Evolutionary conservation across 2,888 invertebrate genomes (phyloP).

Genomic region (Tetropium fuscum): DNA sequence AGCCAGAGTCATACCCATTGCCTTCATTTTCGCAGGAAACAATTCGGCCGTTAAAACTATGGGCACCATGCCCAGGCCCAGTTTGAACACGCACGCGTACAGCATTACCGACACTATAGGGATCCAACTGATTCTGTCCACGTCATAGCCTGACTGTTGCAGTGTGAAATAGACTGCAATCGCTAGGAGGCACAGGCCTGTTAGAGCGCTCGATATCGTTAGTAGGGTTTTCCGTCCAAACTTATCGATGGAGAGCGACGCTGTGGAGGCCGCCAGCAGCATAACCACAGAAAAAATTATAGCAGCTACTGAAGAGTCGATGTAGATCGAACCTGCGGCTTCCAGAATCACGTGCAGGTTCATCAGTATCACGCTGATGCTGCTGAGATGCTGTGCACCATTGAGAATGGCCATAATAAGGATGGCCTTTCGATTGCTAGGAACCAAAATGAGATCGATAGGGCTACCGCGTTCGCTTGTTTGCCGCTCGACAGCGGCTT

Average conservation of each 20-base stretch:
- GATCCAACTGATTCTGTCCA: constrained; percentile 48
- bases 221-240: constrained; percentile 57
- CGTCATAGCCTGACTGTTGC: constrained; percentile 51
- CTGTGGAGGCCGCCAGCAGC: constrained; percentile 53
- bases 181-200: constrained; percentile 55
- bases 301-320: constrained; percentile 46
- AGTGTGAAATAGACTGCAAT: constrained; percentile 59
- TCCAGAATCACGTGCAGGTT: constrained; percentile 60
- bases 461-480: constrained; percentile 56
- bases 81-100: constrained; percentile 60
- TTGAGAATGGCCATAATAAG: constrained; percentile 60
- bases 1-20: constrained; percentile 61
- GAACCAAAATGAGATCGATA: constrained; percentile 57
- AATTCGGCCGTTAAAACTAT: constrained; percentile 62
- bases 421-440: constrained; percentile 59
- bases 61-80: constrained; percentile 62
- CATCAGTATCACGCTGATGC: constrained; percentile 62
- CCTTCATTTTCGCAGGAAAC: constrained; percentile 63
- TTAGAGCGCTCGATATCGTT: constrained; percentile 53
- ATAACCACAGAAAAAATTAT: constrained; percentile 59
- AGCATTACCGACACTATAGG: constrained; percentile 58
- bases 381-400: constrained; percentile 60
- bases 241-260: constrained; percentile 55
- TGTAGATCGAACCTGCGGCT: constrained; percentile 53
- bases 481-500: constrained; percentile 56